Evolutionary conservation across 2,888 invertebrate species (phyloP), one percentile per base, ranked within the genome.

Genomic region (Malthinus flaveolus): DNA sequence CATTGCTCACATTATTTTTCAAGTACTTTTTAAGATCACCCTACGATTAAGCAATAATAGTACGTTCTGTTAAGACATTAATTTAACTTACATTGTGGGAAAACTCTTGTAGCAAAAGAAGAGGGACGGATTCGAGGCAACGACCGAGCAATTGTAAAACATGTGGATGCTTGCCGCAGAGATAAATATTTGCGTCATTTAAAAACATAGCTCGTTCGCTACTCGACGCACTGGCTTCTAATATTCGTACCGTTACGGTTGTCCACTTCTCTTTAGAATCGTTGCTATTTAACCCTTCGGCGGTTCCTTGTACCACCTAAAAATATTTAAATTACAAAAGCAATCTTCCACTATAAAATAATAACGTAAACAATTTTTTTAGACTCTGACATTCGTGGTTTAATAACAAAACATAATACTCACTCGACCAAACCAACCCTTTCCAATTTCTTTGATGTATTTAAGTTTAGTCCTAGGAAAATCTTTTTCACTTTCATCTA

Each of bases 381-480:
- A n/a, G n/a, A n/a, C n/a, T n/a, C n/a, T n/a, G n/a, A n/a, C n/a
- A n/a, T n/a, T n/a, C n/a, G n/a, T n/a, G n/a, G n/a, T n/a, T n/a
- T n/a, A n/a, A n/a, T n/a, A n/a, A n/a, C 9, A 23, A 7, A 42
- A 15, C 5, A 0, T 23, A 42, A 15, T 8, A 66, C 64, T 76
- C 73, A 85, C 85, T 75, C 84, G 87, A 52, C 93, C 93, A 78
- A 93, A 94, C 92, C 93, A 93, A 37, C 93, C 92, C 64, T 86
- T 84, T 1, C 91, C 92, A 58, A 93, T 83, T 79, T 93, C 92
- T 70, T 88, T 85, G 10, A 93, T 84, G 77, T 93, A 94, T 75
- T 91, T 89, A 66, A 94, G 79, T 71, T 88, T 87, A 69, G 84
- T 86, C 65, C 93, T 82, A 0, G 91, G 88, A 71, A 92, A 88